Evolutionary conservation across 2,888 invertebrate genomes (phyloP).

Genomic region (Sarcophaga caerulescens): DNA sequence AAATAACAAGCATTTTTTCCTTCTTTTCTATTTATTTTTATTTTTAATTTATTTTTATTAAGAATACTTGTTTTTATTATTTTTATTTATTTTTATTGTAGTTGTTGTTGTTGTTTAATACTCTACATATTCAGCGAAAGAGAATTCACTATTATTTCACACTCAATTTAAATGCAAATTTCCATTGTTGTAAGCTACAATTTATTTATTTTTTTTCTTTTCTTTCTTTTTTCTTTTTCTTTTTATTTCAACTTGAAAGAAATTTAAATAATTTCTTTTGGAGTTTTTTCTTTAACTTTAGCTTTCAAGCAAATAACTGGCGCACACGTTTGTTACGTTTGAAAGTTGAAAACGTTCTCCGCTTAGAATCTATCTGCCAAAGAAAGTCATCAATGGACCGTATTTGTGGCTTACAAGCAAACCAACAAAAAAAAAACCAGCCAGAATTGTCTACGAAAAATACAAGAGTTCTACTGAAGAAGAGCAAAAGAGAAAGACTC

Average conservation of each 20-base stretch:
- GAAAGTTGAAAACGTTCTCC: constrained; percentile 75
- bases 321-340: constrained; percentile 72
- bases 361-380: constrained; percentile 63
- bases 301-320: constrained; percentile 22
- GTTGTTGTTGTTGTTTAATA: constrained; percentile 12
- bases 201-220: neutral
- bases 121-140: constrained; percentile 5
- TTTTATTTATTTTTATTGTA: constrained; percentile 4
- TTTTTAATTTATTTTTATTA: neutral
- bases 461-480: neutral
- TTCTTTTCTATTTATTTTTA: neutral
- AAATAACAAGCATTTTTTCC: neutral
- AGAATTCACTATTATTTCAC: constrained; percentile 45
- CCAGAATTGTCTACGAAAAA: neutral
- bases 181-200: constrained; percentile 36
- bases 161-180: constrained; percentile 52
- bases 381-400: constrained; percentile 70
- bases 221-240: constrained; percentile 2
- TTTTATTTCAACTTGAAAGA: neutral
- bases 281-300: constrained; percentile 12
- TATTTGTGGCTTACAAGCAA: constrained; percentile 39
- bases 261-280: constrained; percentile 35
- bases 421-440: neutral
- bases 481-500: constrained; percentile 5
- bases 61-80: neutral